These are phyloP conservation scores for Vombatus ursinus DNA, from an alignment of 2,113 vertebrate species.

Conservation along the genomic window DNA sequence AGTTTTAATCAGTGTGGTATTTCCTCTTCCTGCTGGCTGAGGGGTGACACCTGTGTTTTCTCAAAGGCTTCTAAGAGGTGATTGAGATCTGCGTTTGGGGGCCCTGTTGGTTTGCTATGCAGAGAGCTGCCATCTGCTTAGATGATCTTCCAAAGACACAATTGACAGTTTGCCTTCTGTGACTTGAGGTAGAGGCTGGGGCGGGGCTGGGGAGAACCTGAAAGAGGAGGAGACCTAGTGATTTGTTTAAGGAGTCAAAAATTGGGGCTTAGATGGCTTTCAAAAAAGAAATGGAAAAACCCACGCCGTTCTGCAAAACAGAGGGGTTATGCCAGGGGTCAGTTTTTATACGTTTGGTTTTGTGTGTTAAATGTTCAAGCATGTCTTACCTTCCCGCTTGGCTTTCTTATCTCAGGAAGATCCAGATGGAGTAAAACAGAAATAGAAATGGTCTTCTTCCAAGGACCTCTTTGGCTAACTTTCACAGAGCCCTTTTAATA, in stretches of 20 bases:
- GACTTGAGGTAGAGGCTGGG: background rate
- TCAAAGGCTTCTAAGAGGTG: conserved; percentile 21
- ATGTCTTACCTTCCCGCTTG: background rate
- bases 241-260: background rate
- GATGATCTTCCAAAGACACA: background rate
- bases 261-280: background rate
- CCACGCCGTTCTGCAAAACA: background rate
- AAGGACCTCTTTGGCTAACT: background rate
- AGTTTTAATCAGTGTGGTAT: background rate
- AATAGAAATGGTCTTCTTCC: background rate
- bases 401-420: background rate
- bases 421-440: background rate
- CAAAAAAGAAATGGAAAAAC: background rate
- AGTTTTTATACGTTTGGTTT: background rate
- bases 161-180: background rate
- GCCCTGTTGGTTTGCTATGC: background rate
- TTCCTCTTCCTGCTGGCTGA: background rate
- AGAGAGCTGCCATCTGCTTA: background rate
- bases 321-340: background rate
- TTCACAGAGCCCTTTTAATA: background rate
- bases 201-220: background rate
- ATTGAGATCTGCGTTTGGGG: conserved; percentile 27
- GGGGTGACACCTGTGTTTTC: background rate
- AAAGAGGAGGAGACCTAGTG: background rate
- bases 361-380: background rate